Evolutionary conservation across 2,797 vertebrate species (phyloP).

Genomic region (Poeciliopsis gracilis): DNA sequence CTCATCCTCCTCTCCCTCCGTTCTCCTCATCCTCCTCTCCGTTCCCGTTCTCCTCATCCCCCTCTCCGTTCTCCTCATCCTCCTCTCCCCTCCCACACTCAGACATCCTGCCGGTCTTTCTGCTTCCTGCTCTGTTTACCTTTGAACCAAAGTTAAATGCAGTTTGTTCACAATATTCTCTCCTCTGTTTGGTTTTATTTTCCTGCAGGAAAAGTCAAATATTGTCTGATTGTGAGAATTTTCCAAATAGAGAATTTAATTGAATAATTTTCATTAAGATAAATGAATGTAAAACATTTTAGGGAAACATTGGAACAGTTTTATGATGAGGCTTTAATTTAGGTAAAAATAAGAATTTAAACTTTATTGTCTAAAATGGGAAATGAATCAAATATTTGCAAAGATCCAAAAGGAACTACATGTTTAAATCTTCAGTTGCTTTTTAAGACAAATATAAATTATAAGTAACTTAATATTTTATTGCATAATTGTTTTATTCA

Average conservation of each 20-base stretch:
- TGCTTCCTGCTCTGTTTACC: not conserved
- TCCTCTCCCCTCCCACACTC: not conserved
- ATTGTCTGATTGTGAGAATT: not conserved
- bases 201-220: not conserved
- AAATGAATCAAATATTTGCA: not conserved
- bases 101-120: not conserved
- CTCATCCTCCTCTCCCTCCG: too few relatives aligned
- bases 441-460: not conserved
- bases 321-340: not conserved
- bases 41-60: too few relatives aligned
- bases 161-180: not conserved
- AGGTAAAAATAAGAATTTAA: not conserved
- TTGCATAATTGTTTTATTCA: not conserved
- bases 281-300: not conserved
- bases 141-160: not conserved
- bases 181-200: not conserved
- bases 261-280: not conserved
- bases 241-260: not conserved
- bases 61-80: too few relatives aligned
- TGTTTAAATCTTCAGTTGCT: not conserved
- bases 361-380: not conserved
- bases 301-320: not conserved
- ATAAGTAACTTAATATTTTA: not conserved
- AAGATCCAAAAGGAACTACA: not conserved
- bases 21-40: not conserved